A percentile compares a stretch with the other conserved stretches of the same genome.
phyloP scores from a whole-genome alignment of 2,888 invertebrate species.

The Sphinx pinastri region DNA sequence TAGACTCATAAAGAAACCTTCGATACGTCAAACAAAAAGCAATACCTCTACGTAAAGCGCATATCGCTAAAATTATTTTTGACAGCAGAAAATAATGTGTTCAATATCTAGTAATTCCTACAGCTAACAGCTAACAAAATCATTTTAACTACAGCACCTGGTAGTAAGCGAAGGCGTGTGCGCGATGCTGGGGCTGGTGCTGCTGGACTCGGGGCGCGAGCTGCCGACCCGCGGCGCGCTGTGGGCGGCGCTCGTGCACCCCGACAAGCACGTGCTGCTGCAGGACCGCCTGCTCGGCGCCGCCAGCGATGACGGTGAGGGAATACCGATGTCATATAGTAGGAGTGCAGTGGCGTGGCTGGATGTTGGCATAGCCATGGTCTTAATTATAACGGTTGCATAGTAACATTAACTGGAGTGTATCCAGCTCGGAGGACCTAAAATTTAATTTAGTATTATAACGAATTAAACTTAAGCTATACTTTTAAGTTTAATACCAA shows the following conservation, averaged over 20 bases:
- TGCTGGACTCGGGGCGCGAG: conserved; percentile 52
- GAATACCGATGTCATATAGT: neutral
- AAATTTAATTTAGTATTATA: no score
- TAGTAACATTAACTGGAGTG: neutral
- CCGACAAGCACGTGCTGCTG: conserved; percentile 91
- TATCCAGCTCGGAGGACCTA: neutral
- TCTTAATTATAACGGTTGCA: neutral
- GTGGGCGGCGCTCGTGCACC: conserved; percentile 89
- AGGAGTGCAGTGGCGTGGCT: neutral
- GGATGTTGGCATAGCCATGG: neutral
- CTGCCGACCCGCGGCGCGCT: conserved; percentile 66
- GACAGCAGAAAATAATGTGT: conserved; percentile 33
- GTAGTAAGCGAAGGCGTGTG: conserved; percentile 70
- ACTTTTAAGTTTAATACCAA: no score
- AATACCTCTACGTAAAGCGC: no score
- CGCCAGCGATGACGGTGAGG: conserved; percentile 87
- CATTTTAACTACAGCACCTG: conserved; percentile 48
- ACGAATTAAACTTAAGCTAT: no score
- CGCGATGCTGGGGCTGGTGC: conserved; percentile 63
- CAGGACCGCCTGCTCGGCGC: conserved; percentile 91
- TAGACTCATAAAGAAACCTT: no score
- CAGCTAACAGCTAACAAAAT: conserved; percentile 82
- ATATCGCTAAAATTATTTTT: no score
- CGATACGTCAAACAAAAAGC: no score
- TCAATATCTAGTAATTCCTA: neutral